Base-by-base conservation (phyloP, 2,888 invertebrate genomes). In the Automeris io region DNA sequence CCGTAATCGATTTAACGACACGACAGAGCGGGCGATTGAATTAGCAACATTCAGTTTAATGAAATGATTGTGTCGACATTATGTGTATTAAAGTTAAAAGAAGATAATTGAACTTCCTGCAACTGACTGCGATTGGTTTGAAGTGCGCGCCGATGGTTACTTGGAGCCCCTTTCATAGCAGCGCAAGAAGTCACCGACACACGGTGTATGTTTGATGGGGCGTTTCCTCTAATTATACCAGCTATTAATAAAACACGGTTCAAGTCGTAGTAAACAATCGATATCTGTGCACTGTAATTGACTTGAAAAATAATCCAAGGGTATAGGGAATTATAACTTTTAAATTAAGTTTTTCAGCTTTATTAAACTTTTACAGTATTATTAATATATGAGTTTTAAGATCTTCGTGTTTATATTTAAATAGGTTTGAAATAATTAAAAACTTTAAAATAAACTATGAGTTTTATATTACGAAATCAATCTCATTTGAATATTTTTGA, bases 61-160 rank as follows among this genome's bases (percentile, higher is more conserved):
- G 77, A 82, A 83, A 85, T 82, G 81, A 86, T 85, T 85, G 80
- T 79, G 75, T 76, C 73, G 77, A 78, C 78, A 76, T 79, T 74
- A 75, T 75, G 71, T 75, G 71, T 66, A 76, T 77, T 80, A 73
- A 73, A 75, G 77, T 73, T 74, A 74, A 78, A 83, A 78, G 78
- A 74, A 78, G 75, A 76, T 83, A 85, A 86, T 86, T 85, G 85
- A 85, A 85, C 80, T 77, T 86, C 85, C 85, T 85, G 85, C 60
- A 68, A 61, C 58, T 66, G 57, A 70, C 61, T 57, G 60, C 66
- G 73, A 79, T 76, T 79, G 73, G 72, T 73, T 70, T 70, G 70
- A 72, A 70, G 70, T 58, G 65, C 61, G 54, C 61, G 57, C 56
- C 57, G 57, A 54, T 50, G 60, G 22, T 38, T 41, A 43, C 57